These are phyloP conservation scores for Athalia rosae DNA, from an alignment of 2,888 invertebrate species.

Conservation along the genomic window DNA sequence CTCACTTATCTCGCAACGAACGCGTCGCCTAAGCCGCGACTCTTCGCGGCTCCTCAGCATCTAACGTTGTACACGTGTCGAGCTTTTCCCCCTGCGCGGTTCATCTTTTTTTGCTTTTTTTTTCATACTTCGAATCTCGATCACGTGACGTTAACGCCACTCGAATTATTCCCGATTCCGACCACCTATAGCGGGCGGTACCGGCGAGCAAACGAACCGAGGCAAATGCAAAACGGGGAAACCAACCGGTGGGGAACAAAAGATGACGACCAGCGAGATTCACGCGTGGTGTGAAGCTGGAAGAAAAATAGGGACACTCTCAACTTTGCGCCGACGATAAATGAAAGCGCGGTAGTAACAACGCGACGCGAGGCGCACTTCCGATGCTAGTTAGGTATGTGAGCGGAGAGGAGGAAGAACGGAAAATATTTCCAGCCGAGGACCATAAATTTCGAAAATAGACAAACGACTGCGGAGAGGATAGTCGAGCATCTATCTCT, in stretches of 20 bases:
- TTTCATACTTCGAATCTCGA: background rate
- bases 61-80: background rate
- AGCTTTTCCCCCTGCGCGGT: background rate
- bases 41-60: too few species aligned
- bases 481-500: too few species aligned
- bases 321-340: too few species aligned
- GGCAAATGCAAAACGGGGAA: too few species aligned
- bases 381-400: background rate
- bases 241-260: too few species aligned
- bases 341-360: too few species aligned
- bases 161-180: too few species aligned
- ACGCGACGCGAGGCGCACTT: background rate
- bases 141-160: background rate
- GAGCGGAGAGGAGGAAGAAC: background rate
- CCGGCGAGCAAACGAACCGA: too few species aligned
- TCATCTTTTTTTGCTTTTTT: background rate
- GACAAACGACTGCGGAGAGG: background rate
- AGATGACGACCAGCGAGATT: too few species aligned
- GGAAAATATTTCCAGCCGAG: background rate
- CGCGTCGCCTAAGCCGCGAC: background rate
- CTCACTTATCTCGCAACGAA: background rate
- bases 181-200: too few species aligned
- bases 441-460: constrained; percentile 10
- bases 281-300: too few species aligned
- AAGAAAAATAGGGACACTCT: too few species aligned